phyloP scores from a whole-genome alignment of 2,113 vertebrate species.

The Percina caprodes region DNA sequence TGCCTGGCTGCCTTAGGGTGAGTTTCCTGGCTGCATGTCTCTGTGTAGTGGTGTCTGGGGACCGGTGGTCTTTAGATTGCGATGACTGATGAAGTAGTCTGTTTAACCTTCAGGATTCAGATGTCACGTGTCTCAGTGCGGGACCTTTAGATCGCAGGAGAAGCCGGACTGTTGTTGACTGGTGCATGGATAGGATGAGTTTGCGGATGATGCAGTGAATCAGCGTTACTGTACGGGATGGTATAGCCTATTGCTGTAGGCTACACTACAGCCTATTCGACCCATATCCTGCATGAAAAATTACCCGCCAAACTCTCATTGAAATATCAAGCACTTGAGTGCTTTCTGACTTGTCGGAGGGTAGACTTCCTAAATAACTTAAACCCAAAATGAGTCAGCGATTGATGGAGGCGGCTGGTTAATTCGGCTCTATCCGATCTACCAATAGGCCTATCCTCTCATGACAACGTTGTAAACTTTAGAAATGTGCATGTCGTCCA shows the following conservation, averaged over 20 bases:
- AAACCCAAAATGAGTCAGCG: fast-evolving
- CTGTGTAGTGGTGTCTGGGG: neutral
- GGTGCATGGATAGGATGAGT: neutral
- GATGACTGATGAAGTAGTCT: neutral
- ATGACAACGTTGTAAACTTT: neutral
- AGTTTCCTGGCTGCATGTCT: neutral
- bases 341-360: neutral
- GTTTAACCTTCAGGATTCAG: slow-evolving; percentile 45
- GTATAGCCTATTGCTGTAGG: neutral
- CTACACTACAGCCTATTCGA: neutral
- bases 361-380: fast-evolving
- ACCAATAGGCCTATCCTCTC: neutral
- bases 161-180: neutral
- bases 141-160: neutral
- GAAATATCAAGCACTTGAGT: neutral
- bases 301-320: neutral
- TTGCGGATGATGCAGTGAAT: slow-evolving; percentile 28
- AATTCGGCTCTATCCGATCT: neutral
- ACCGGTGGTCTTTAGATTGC: no score
- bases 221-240: neutral
- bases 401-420: fast-evolving
- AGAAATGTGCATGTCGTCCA: neutral
- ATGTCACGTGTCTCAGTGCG: neutral
- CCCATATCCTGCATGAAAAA: neutral
- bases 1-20: slow-evolving; percentile 39